Evolutionary conservation across 1,140 invertebrate genomes (phyloP), one percentile per base, ranked within the genome.

Genomic region (Drosophila neocordata): DNA sequence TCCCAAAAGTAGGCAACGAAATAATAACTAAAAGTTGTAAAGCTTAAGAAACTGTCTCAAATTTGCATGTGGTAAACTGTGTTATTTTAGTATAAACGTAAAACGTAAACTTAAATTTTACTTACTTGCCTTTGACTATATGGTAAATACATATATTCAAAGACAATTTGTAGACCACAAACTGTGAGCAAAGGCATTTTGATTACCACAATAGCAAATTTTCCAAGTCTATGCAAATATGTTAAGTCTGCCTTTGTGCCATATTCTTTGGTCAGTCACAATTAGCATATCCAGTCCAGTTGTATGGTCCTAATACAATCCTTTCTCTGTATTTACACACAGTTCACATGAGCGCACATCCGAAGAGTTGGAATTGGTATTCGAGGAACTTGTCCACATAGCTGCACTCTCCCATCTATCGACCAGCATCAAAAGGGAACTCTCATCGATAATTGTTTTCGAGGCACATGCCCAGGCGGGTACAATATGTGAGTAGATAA

Each of bases 351-450:
- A 97, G 83, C 92, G 97, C 72, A 96, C 95, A 2, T 90, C 93
- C 5, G 96, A 97, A 82, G 97, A 97, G 89, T 91, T 97, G 73
- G 96, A 97, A 91, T 94, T 95, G 61, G 96, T 97, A 64, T 97
- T 96, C 90, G 96, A 97, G 81, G 97, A 97, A 88, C 92, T 97
- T 27, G 92, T 96, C 52, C 96, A 97, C 81, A 96, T 97, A 65
- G 95, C 96, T 82, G 96, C 96, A 1, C 92, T 97, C 60, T 94
- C 95, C 7, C 96, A 97, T 85, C 92, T 97, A 20, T 96, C 96
- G 53, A 96, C 96, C 72, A 96, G 96, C 78, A 96, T 97, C 37
- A 97, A 97, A 92, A 92, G 95, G 64, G 96, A 97, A 92, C 91
- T 97, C 57, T 95, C 96, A 44, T 94, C 94, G 58, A 96, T 97